phyloP scores from a whole-genome alignment of 2,888 invertebrate genomes.

The Kuschelorhynchus macadamiae region DNA sequence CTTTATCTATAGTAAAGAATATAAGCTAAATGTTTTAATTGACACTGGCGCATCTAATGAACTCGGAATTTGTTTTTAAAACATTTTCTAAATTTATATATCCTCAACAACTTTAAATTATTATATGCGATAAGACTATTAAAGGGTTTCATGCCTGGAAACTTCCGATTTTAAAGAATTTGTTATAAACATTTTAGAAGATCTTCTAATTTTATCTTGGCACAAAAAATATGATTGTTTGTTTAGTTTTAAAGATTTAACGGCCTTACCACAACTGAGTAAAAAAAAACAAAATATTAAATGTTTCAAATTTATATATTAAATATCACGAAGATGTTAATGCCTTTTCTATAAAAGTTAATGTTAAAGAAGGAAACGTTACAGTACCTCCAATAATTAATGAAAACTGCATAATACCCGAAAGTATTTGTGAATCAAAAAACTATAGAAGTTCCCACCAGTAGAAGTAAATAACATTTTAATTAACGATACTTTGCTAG shows the following conservation, averaged over 20 bases:
- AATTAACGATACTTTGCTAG: background rate
- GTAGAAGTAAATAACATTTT: too few relatives aligned
- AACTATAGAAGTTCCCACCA: too few relatives aligned
- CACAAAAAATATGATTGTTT: slow-evolving; percentile 1
- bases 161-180: background rate
- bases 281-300: background rate
- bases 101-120: background rate
- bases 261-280: background rate
- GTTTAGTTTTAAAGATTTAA: slow-evolving; percentile 4
- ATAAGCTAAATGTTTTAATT: background rate
- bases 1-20: too few relatives aligned
- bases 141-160: background rate
- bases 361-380: background rate
- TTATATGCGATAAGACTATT: background rate
- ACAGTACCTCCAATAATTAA: background rate
- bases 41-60: slow-evolving; percentile 3
- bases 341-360: background rate
- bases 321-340: background rate
- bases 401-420: too few relatives aligned
- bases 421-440: too few relatives aligned
- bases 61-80: background rate
- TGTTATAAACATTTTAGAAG: background rate
- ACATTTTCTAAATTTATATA: background rate
- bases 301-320: background rate
- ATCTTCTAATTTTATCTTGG: background rate